Percentiles rank a stretch among this genome's conserved stretches.
Evolutionary conservation across 2,113 vertebrate species (phyloP).

Genomic region (Tetrax tetrax): DNA sequence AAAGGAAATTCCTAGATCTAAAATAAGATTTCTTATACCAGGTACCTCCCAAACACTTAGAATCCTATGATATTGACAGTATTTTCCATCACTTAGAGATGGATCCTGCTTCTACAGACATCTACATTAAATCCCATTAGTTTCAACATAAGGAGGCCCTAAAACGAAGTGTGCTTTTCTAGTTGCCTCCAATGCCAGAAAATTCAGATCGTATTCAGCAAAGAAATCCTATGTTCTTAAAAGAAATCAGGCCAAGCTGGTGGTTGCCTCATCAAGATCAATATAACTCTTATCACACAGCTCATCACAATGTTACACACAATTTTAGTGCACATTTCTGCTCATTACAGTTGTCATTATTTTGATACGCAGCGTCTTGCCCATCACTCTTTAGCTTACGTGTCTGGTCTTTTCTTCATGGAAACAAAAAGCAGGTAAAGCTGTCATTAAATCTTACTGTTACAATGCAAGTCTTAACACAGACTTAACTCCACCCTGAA

Average conservation of each 20-base stretch:
- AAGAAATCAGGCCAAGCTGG: not conserved
- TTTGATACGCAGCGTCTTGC: not conserved
- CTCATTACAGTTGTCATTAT: not conserved
- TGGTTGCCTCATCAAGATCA: not conserved
- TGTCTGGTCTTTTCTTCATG: not conserved
- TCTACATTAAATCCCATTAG: not conserved
- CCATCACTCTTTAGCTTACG: fast-evolving
- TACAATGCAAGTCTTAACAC: not conserved
- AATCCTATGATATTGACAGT: not conserved
- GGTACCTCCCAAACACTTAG: not conserved
- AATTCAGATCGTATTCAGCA: not conserved
- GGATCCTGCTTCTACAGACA: constrained; percentile 59
- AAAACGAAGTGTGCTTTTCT: not conserved
- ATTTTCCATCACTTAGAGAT: not conserved
- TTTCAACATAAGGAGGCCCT: not conserved
- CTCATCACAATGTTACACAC: not conserved
- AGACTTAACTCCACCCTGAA: not conserved
- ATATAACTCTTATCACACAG: not conserved
- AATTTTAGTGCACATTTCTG: not conserved
- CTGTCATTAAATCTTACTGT: not conserved
- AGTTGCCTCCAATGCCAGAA: not conserved
- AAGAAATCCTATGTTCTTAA: not conserved
- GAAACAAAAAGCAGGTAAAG: not conserved
- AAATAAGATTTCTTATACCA: not conserved
- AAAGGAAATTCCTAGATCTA: not conserved